phyloP scores from a whole-genome alignment of 2,113 vertebrate species.

The Glaucidium brasilianum region DNA sequence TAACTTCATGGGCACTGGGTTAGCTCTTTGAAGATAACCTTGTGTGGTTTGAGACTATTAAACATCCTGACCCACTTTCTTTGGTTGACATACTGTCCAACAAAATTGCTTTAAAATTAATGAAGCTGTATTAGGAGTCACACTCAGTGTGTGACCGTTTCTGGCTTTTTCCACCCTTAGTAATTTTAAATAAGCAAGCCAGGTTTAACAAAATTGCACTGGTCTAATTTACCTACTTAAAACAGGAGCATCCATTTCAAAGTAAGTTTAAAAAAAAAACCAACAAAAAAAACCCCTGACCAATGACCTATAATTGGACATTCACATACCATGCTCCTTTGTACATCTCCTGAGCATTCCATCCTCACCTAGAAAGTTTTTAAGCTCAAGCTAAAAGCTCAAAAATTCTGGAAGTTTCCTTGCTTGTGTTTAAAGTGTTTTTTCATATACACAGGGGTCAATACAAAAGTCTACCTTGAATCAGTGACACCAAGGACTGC shows the following conservation, averaged over 20 bases:
- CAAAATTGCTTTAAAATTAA: not conserved
- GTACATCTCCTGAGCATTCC: not conserved
- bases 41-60: not conserved
- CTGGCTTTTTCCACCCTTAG: accelerated
- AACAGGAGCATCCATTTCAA: not conserved
- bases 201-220: not conserved
- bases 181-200: not conserved
- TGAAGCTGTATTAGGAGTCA: not conserved
- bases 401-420: not conserved
- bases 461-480: not conserved
- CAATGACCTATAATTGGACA: not conserved
- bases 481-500: not conserved
- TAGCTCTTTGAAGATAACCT: not conserved
- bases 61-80: not conserved
- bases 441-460: not conserved
- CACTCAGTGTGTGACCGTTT: not conserved
- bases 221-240: not conserved
- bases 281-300: not conserved
- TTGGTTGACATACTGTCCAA: not conserved
- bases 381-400: not conserved
- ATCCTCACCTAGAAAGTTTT: not conserved
- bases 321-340: not conserved
- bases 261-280: not conserved
- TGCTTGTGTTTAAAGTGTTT: not conserved
- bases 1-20: not conserved